Evolutionary conservation across 2,797 vertebrate species (phyloP), one percentile per base, ranked within the genome.

Genomic region (Salarias fasciatus): DNA sequence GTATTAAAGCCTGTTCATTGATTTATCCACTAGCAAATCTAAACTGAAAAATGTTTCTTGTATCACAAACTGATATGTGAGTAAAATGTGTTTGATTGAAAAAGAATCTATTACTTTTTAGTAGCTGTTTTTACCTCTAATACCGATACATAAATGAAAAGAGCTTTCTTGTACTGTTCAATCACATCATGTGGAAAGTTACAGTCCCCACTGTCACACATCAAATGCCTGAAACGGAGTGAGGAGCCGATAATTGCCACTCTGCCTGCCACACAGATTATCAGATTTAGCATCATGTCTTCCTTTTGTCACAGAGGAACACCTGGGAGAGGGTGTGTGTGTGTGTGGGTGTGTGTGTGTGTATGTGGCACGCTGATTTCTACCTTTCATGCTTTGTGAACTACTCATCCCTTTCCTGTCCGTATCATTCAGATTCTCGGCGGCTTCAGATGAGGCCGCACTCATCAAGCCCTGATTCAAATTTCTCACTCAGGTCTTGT

Each of bases 271-370:
- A 55, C 41, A 56, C 30, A 69, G 44, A 63, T 41, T 14, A 69
- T 72, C 53, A 64, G 33, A 70, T 73, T 68, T 63, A 63, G 58
- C 51, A 69, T 81, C 60, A 13, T 52, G 48, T 67, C 30, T 40
- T 73, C 52, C 45, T 49, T 75, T 84, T 85, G 75, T 80, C 61
- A 63, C 55, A 53, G 61, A 82, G 53, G 56, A 79, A 55, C 70
- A 72, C 65, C 56, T 71, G 37, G 62, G 47, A 66, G 57, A 73
- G 28, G 29, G 31, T 57, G 67, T 50, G 53, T 35, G n/a, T n/a
- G n/a, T n/a, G n/a, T n/a, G 46, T n/a, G n/a, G n/a, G n/a, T n/a
- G n/a, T n/a, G n/a, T n/a, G n/a, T n/a, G n/a, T n/a, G n/a, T n/a
- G n/a, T n/a, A n/a, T n/a, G n/a, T n/a, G n/a, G n/a, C n/a, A 45